Conservation (phyloP, 1,140 invertebrate genomes). For the Diachasma alloeum region DNA sequence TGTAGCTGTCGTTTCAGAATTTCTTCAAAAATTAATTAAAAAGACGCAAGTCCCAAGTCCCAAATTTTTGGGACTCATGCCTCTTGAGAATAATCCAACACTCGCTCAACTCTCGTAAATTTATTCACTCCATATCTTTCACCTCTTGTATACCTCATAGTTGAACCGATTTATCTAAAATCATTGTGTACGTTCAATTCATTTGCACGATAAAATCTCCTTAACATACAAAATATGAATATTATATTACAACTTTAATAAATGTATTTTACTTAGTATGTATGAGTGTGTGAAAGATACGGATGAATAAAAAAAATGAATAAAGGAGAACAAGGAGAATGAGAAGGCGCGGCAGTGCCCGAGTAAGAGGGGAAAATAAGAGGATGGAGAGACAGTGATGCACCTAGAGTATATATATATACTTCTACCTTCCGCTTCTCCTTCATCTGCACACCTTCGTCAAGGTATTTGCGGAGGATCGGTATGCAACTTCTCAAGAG, state of each 20-base stretch:
- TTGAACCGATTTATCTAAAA: conserved; percentile 14
- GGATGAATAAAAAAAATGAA: not conserved
- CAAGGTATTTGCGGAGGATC: not conserved
- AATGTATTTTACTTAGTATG: not conserved
- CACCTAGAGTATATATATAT: not conserved
- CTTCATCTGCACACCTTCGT: not conserved
- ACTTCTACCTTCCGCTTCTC: not conserved
- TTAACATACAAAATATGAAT: conserved; percentile 10
- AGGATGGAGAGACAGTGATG: not conserved
- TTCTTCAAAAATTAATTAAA: not conserved
- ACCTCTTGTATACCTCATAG: not conserved
- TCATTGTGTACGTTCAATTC: conserved; percentile 10
- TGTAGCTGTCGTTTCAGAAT: not conserved
- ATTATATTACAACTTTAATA: conserved; percentile 13
- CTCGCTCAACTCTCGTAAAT: not conserved
- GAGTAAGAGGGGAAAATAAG: not conserved
- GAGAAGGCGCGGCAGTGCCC: not conserved
- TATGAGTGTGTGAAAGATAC: not conserved
- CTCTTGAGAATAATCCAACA: too few relatives aligned
- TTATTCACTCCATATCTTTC: not conserved
- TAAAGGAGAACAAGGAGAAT: not conserved
- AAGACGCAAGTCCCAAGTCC: too few relatives aligned
- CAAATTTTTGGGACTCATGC: too few relatives aligned
- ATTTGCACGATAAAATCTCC: conserved; percentile 5
- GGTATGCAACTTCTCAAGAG: not conserved